Evolutionary conservation across 2,797 vertebrate genomes (phyloP).

Genomic region (Lophius americanus): DNA sequence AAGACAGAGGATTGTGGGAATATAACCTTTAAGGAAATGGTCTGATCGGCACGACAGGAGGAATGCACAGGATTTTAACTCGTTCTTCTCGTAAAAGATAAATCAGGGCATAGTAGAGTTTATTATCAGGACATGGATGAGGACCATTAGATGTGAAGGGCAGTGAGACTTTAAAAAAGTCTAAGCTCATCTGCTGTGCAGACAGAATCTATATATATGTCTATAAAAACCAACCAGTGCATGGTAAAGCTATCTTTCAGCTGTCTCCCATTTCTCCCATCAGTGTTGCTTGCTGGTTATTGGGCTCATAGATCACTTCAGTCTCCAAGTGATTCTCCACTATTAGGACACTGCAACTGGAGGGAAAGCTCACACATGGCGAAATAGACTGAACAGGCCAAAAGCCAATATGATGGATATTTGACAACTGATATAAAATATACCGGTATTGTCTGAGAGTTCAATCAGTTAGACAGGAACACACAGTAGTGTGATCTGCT

Average conservation of each 20-base stretch:
- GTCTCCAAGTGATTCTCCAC: constrained; percentile 12
- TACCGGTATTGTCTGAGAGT: constrained; percentile 28
- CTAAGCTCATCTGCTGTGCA: constrained; percentile 52
- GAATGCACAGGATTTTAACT: constrained; percentile 40
- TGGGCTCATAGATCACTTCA: constrained; percentile 54
- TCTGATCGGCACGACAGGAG: constrained; percentile 40
- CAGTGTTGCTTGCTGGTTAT: constrained; percentile 37
- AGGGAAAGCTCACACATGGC: constrained; percentile 16
- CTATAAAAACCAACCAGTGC: constrained; percentile 53
- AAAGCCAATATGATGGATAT: constrained; percentile 9
- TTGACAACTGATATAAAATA: constrained; percentile 14
- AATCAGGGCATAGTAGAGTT: constrained; percentile 58
- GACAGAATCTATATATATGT: constrained; percentile 27
- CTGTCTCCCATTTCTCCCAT: constrained; percentile 26
- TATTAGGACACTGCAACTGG: constrained; percentile 30
- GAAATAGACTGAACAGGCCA: constrained; percentile 9
- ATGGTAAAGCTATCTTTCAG: constrained; percentile 38
- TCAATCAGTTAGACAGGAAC: constrained; percentile 38
- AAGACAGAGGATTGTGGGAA: constrained; percentile 36
- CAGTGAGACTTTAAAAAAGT: constrained; percentile 60
- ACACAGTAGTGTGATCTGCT: constrained; percentile 36
- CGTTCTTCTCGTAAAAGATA: constrained; percentile 65
- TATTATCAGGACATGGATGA: constrained; percentile 61
- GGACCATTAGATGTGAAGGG: constrained; percentile 69
- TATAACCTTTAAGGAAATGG: constrained; percentile 33